These are phyloP conservation scores for Lochmaea capreae DNA, from an alignment of 2,888 invertebrate genomes.

Conservation along the genomic window DNA sequence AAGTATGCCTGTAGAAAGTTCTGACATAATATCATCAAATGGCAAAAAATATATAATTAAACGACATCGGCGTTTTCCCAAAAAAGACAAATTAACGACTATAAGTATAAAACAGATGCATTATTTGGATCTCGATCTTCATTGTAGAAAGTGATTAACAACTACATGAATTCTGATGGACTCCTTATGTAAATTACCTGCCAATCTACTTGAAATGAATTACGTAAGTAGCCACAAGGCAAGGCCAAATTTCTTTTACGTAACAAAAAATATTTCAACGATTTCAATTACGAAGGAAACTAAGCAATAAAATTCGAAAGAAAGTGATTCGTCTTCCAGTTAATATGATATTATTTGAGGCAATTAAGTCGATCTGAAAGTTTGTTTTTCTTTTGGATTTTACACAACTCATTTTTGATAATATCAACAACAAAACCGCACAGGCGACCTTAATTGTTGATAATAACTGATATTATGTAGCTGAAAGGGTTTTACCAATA, in stretches of 20 bases:
- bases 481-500: background rate
- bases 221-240: slow-evolving; percentile 32
- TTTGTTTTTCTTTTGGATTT: slow-evolving; percentile 8
- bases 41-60: slow-evolving; percentile 3
- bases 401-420: slow-evolving; percentile 7
- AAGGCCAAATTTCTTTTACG: slow-evolving; percentile 41
- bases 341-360: slow-evolving; percentile 13
- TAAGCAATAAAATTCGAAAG: slow-evolving; percentile 2
- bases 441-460: background rate
- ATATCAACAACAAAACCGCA: background rate
- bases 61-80: background rate
- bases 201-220: slow-evolving; percentile 28
- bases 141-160: slow-evolving; percentile 26
- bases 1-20: background rate
- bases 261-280: slow-evolving; percentile 31
- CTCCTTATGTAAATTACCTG: slow-evolving; percentile 33
- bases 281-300: slow-evolving; percentile 26
- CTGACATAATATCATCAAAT: background rate
- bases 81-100: background rate
- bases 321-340: slow-evolving; percentile 13
- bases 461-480: background rate
- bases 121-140: slow-evolving; percentile 12
- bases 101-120: background rate
- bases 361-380: slow-evolving; percentile 19
- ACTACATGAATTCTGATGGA: slow-evolving; percentile 24